Percentiles rank a stretch among this genome's conserved stretches.
phyloP scores from a whole-genome alignment of 2,888 invertebrate species.

The Agrochola litura region DNA sequence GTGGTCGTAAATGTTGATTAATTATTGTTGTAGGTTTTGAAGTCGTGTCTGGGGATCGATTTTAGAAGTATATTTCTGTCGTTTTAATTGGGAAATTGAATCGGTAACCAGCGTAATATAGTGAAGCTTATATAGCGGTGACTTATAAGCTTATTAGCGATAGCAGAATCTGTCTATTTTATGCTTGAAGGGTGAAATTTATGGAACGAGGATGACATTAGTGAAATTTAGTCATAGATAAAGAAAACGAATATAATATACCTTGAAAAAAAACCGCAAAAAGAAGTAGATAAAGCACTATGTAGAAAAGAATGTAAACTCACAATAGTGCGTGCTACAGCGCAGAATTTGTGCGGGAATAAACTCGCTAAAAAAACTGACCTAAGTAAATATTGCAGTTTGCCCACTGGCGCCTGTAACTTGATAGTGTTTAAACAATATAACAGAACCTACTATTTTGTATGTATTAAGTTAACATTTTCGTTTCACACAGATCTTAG shows the following conservation, averaged over 20 bases:
- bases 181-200: neutral
- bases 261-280: neutral
- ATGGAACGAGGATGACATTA: neutral
- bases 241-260: neutral
- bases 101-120: neutral
- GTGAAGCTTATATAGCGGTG: too few relatives aligned
- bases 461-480: constrained; percentile 50
- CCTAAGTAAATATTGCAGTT: constrained; percentile 88
- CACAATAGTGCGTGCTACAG: constrained; percentile 46
- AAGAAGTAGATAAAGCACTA: neutral
- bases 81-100: neutral
- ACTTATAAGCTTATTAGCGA: too few relatives aligned
- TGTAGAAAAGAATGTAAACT: constrained; percentile 32
- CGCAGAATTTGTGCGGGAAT: constrained; percentile 53
- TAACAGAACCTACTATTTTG: constrained; percentile 63
- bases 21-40: constrained; percentile 43
- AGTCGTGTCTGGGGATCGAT: constrained; percentile 48
- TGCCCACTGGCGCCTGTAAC: constrained; percentile 88
- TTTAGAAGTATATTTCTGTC: neutral
- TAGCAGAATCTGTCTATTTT: neutral
- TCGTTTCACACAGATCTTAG: constrained; percentile 28
- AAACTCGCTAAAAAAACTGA: constrained; percentile 64
- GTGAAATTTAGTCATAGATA: neutral
- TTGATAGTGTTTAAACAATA: constrained; percentile 73
- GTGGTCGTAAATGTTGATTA: constrained; percentile 57